Evolutionary conservation across 1,140 invertebrate genomes (phyloP), one percentile per base, ranked within the genome.

Genomic region (Halyomorpha halys): DNA sequence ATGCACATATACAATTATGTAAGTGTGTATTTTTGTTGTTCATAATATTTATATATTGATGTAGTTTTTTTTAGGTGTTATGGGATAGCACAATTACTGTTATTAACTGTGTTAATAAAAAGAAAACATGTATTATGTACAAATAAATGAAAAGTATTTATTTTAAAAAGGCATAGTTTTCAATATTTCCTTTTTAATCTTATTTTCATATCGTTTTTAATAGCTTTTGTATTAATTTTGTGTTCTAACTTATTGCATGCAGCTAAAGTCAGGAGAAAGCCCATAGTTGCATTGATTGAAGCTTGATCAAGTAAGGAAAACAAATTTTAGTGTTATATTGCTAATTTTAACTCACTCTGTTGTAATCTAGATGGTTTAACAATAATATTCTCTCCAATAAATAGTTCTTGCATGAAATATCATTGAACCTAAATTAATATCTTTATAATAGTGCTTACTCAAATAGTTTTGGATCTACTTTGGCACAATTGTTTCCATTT

Each of bases 161-260:
- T 59, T 59, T 27, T 19, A 34, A 59, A 21, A 34, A 39, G 39
- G 27, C 56, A 59, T 59, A 14, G 27, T 59, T 39, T 34, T 59
- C 56, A 25, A 59, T 59, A 27, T 34, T 18, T 59, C 39, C 39
- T 39, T n/a, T 59, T 59, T 59, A n/a, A 18, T 59, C 56, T 59
- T 27, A 59, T 59, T 34, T 27, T 27, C 56, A 59, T 27, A 59
- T 18, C 21, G 9, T 23, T 27, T 59, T 39, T 39, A 13, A 39
- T 8, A 39, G 34, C 34, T 39, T 39, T 13, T 39, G 5, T 61
- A 21, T 61, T 61, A 27, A 61, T 61, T 16, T 45, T 51, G 15
- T 62, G 11, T 60, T 60, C 30, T 60, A n/a, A 45, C 59, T 65
- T 60, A 27, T 47, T 61, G 59, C 64, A 65, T 65, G 64, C 59